Percentiles rank a stretch among this genome's conserved stretches.
Conservation (phyloP, 2,888 invertebrate species). For the Sinhomidia bicolor region DNA sequence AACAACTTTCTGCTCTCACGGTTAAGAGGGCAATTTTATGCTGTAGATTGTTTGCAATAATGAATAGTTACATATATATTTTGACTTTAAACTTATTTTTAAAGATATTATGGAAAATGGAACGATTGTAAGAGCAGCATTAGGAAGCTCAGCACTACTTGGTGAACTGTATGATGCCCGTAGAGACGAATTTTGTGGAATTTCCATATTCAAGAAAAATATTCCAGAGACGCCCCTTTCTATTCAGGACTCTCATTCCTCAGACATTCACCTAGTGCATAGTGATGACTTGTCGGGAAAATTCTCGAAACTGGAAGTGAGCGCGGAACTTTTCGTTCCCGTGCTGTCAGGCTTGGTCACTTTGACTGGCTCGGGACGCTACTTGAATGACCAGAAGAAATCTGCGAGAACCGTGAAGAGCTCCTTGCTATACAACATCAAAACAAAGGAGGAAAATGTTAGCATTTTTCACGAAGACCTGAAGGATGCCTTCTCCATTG, state of each 20-base stretch:
- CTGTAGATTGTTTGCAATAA: too few species aligned
- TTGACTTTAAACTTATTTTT: too few species aligned
- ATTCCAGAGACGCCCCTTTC: conserved; percentile 16
- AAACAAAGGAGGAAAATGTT: conserved; percentile 58
- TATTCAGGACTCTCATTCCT: conserved; percentile 12
- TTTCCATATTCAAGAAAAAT: conserved; percentile 49
- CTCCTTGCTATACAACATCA: conserved; percentile 64
- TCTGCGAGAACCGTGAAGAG: conserved; percentile 57
- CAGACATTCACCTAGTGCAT: conserved; percentile 36
- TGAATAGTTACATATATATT: too few species aligned
- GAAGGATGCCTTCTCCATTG: conserved; percentile 48
- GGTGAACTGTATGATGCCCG: conserved; percentile 65
- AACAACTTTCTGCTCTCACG: too few species aligned
- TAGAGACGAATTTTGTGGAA: conserved; percentile 60
- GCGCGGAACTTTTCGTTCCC: conserved; percentile 48
- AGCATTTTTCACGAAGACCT: conserved; percentile 63
- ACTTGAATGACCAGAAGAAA: conserved; percentile 52
- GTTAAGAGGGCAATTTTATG: too few species aligned
- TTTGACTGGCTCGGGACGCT: conserved; percentile 49
- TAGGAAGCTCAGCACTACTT: conserved; percentile 51
- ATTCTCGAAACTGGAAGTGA: conserved; percentile 51
- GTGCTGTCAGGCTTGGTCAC: conserved; percentile 40
- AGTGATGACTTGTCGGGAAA: conserved; percentile 55
- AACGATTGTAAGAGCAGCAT: conserved; percentile 35
- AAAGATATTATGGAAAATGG: not conserved